These are phyloP conservation scores for Todus mexicanus DNA, from an alignment of 2,797 vertebrate genomes.

Conservation along the genomic window DNA sequence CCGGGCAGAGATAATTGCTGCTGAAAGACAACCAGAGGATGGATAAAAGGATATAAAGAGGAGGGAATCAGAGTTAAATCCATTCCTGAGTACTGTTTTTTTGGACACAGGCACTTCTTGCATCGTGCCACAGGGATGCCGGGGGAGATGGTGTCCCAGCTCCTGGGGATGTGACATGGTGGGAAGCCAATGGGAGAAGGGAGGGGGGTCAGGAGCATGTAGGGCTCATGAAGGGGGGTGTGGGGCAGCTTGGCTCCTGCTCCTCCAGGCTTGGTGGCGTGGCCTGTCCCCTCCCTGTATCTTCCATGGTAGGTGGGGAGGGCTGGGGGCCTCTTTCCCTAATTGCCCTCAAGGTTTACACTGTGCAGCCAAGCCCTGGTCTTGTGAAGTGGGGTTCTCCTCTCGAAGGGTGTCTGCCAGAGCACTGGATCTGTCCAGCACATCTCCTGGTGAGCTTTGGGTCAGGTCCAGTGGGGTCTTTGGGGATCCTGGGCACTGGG, in stretches of 20 bases:
- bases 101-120: neutral
- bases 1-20: neutral
- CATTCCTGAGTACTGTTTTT: accelerated
- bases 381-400: neutral
- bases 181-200: neutral
- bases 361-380: accelerated
- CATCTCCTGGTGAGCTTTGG: neutral
- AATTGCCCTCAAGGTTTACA: neutral
- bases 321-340: neutral
- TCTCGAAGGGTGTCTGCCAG: accelerated
- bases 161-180: neutral
- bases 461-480: too few species aligned
- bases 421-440: neutral
- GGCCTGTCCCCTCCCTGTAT: neutral
- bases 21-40: neutral
- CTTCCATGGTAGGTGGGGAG: neutral
- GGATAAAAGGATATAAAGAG: neutral
- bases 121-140: accelerated
- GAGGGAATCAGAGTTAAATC: neutral
- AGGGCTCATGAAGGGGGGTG: accelerated
- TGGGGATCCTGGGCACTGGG: neutral
- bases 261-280: neutral
- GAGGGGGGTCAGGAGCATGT: accelerated
- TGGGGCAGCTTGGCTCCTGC: neutral
- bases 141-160: neutral